Evolutionary conservation across 2,113 vertebrate species (phyloP), one percentile per base, ranked within the genome.

Genomic region (Pollachius pollachius): DNA sequence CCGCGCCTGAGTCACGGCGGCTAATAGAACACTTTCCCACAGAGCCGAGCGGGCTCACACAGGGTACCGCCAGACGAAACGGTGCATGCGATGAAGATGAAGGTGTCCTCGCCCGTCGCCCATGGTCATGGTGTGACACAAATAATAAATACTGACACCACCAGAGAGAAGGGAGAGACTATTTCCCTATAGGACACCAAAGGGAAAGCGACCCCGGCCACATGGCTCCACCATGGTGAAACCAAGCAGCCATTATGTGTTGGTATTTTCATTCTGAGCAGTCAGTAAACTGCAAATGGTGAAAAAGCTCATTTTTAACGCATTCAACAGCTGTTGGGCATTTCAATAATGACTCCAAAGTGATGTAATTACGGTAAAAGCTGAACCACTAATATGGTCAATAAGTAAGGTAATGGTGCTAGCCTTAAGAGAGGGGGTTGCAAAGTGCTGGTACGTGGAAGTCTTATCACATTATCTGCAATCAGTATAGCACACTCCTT

Each of bases 221-320:
- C 54, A 77, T 69, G 83, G 68, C 75, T 84, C 88, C 87, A 64
- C 87, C 71, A 84, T 89, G 76, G 87, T 74, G 81, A 87, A 84
- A 62, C 66, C 72, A 56, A 15, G 23, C 66, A 58, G 13, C n/a
- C 66, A 23, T 58, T 79, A 48, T 57, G 65, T 59, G 64, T 69
- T 5, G 0, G 54, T 23, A 2, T 64, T 77, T 70, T 56, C 12
- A 0, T 48, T 13, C 12, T 13, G 18, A n/a, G n/a, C 18, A 12
- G 25, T 4, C 17, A 41, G 23, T 48, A 30, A 54, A 8, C 67
- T 7, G 25, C 56, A 5, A 48, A 5, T 18, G 63, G 62, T 3
- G 18, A 69, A 76, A 70, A 41, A 0, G 37, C 2, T 19, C 15
- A 8, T 15, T 65, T 70, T 75, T 6, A 58, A 62, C 30, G 7